Evolutionary conservation across 2,797 vertebrate species (phyloP).

Genomic region (Loriculus beryllinus): DNA sequence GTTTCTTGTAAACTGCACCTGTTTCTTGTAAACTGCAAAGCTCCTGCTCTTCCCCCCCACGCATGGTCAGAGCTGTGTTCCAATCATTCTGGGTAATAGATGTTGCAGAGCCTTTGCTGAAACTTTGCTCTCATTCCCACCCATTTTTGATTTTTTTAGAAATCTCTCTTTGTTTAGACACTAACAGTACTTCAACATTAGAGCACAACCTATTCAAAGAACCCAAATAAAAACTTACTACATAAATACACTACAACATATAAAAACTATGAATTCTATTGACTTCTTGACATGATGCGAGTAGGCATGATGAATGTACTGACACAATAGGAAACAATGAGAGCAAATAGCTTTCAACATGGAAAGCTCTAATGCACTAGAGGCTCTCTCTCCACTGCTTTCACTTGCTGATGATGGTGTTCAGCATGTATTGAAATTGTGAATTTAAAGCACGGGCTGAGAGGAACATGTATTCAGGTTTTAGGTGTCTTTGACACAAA

Average conservation of each 20-base stretch:
- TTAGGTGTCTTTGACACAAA: background rate
- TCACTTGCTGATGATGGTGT: background rate
- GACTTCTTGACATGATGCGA: background rate
- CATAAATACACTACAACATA: background rate
- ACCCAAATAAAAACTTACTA: background rate
- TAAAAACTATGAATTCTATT: background rate
- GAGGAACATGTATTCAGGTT: background rate
- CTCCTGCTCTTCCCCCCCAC: background rate
- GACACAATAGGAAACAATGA: background rate
- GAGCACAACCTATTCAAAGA: background rate
- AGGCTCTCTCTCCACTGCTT: background rate
- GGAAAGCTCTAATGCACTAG: background rate
- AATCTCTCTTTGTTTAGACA: background rate
- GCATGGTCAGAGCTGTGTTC: background rate
- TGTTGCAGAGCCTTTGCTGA: background rate
- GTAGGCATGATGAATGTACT: background rate
- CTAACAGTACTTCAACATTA: background rate
- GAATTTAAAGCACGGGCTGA: background rate
- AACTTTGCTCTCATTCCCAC: background rate
- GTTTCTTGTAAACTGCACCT: background rate
- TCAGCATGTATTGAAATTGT: background rate
- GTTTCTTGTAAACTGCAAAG: background rate
- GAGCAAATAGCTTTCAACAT: background rate
- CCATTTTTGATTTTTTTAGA: background rate
- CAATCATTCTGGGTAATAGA: accelerated